A percentile compares a stretch with the other conserved stretches of the same genome.
Evolutionary conservation across 2,888 invertebrate genomes (phyloP).

Genomic region (Tribolium freemani): DNA sequence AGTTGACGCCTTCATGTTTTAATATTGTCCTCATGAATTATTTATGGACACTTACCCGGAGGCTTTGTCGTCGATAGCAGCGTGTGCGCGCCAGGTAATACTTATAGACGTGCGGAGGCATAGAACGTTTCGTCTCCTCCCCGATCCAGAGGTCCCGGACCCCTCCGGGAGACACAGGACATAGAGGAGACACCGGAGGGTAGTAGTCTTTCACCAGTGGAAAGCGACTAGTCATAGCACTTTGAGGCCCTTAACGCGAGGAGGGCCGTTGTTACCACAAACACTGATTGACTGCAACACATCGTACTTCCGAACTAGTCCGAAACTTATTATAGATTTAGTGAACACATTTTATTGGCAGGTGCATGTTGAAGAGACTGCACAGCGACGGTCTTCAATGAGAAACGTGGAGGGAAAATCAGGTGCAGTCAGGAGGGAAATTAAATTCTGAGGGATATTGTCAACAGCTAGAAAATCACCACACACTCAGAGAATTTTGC

Average conservation of each 20-base stretch:
- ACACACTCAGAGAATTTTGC: neutral
- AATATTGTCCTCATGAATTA: conserved; percentile 41
- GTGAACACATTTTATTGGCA: conserved; percentile 22
- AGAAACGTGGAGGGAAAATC: too few species aligned
- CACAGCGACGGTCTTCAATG: neutral
- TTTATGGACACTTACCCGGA: conserved; percentile 62
- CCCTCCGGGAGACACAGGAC: conserved; percentile 59
- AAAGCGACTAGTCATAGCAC: conserved; percentile 63
- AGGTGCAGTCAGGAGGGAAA: too few species aligned
- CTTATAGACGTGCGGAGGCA: conserved; percentile 77
- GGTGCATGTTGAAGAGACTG: conserved; percentile 11
- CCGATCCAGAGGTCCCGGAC: conserved; percentile 73
- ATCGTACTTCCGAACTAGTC: neutral
- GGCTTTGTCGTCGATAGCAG: conserved; percentile 66
- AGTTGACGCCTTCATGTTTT: conserved; percentile 31
- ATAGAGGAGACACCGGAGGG: conserved; percentile 61
- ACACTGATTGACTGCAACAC: too few species aligned
- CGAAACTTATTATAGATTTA: neutral
- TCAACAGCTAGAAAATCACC: neutral
- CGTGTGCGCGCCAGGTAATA: conserved; percentile 73
- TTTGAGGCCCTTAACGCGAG: neutral
- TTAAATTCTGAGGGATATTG: too few species aligned
- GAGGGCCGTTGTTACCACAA: too few species aligned
- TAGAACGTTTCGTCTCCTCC: conserved; percentile 74
- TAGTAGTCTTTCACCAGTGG: conserved; percentile 66